These are phyloP conservation scores for Zygogramma bicolorata DNA, from an alignment of 2,888 invertebrate genomes.

Conservation along the genomic window DNA sequence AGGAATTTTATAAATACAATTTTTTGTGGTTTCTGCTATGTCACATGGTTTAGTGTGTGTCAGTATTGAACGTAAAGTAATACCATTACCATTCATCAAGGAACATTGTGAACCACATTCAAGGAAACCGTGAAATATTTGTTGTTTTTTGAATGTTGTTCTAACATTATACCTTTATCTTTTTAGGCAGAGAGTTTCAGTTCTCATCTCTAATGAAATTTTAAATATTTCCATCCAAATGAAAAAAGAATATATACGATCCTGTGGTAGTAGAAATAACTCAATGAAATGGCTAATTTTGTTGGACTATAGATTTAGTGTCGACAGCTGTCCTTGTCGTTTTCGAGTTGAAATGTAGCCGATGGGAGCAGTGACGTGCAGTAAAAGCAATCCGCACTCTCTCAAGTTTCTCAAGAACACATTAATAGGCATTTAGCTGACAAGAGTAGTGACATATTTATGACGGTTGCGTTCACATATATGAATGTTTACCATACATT, in stretches of 20 bases:
- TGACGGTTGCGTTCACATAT: conserved; percentile 66
- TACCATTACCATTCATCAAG: too few relatives aligned
- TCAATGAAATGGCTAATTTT: background rate
- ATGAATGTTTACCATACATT: conserved; percentile 69
- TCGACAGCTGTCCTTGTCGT: conserved; percentile 48
- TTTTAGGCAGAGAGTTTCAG: too few relatives aligned
- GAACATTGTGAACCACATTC: too few relatives aligned
- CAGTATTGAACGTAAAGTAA: too few relatives aligned
- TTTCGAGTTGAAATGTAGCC: conserved; percentile 34
- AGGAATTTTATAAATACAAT: too few relatives aligned
- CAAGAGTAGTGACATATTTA: conserved; percentile 68
- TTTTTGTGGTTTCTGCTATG: too few relatives aligned
- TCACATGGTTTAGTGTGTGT: too few relatives aligned
- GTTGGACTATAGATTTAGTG: conserved; percentile 12
- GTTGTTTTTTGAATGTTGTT: too few relatives aligned
- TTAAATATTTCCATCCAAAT: too few relatives aligned
- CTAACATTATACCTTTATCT: too few relatives aligned
- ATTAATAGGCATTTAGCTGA: conserved; percentile 68
- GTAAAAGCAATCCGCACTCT: conserved; percentile 54
- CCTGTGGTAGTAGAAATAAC: background rate
- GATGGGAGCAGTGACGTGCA: conserved; percentile 50
- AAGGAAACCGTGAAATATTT: too few relatives aligned
- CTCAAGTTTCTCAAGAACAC: conserved; percentile 66
- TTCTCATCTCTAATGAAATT: too few relatives aligned
- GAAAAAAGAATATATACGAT: background rate